A percentile compares a stretch with the other conserved stretches of the same genome.
These are phyloP conservation scores for Uropetala carovei DNA, from an alignment of 2,888 invertebrate species.

Conservation along the genomic window DNA sequence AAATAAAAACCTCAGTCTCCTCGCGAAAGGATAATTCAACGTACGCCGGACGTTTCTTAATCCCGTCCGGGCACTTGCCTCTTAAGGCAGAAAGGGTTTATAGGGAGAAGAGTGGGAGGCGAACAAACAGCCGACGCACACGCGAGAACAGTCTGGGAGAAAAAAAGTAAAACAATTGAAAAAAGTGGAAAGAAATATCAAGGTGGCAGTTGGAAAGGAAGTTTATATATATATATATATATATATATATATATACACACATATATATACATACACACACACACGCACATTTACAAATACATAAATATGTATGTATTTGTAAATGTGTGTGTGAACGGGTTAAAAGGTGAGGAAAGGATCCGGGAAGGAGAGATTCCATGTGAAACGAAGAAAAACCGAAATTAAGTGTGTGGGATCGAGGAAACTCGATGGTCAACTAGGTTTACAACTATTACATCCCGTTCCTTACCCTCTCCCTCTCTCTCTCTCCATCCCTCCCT, in stretches of 20 bases:
- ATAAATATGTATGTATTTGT: no score
- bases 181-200: background rate
- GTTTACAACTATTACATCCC: background rate
- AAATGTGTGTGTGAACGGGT: background rate
- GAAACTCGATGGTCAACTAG: background rate
- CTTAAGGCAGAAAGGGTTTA: background rate
- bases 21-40: constrained; percentile 46
- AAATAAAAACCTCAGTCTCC: constrained; percentile 14
- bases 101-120: background rate
- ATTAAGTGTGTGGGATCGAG: constrained; percentile 20
- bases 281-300: no score
- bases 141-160: background rate
- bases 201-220: background rate
- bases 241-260: no score
- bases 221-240: constrained; percentile 21
- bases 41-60: constrained; percentile 42
- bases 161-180: constrained; percentile 23
- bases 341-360: background rate
- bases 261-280: no score
- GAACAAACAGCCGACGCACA: background rate
- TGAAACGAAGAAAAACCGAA: background rate
- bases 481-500: no score
- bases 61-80: background rate
- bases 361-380: background rate
- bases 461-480: background rate